phyloP scores from a whole-genome alignment of 2,888 invertebrate species.

The Erannis defoliaria region DNA sequence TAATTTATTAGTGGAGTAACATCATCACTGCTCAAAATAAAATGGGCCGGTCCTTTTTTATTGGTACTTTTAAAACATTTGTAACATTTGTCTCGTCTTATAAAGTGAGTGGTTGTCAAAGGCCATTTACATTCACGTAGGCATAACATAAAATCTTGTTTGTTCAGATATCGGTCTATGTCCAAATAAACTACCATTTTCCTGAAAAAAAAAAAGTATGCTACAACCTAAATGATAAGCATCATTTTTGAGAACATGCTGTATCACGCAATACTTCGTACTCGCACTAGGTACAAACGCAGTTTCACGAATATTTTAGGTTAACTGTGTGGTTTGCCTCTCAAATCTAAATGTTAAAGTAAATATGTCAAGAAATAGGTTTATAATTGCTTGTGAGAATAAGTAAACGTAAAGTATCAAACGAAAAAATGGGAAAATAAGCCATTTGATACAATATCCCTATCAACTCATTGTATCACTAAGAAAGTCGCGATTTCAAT shows the following conservation, averaged over 20 bases:
- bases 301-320: constrained; percentile 16
- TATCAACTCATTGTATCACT: constrained; percentile 15
- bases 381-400: constrained; percentile 13
- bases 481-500: constrained; percentile 15
- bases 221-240: constrained; percentile 13
- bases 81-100: constrained; percentile 15
- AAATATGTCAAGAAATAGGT: constrained; percentile 14
- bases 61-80: constrained; percentile 16
- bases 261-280: constrained; percentile 15
- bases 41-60: constrained; percentile 15
- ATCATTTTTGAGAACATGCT: constrained; percentile 16
- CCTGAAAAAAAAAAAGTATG: constrained; percentile 13
- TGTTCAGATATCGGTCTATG: constrained; percentile 13
- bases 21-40: constrained; percentile 15
- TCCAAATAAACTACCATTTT: constrained; percentile 14
- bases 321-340: constrained; percentile 12
- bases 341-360: constrained; percentile 13
- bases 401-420: constrained; percentile 14
- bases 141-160: constrained; percentile 14
- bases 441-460: constrained; percentile 13
- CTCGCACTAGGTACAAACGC: constrained; percentile 16
- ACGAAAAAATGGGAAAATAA: constrained; percentile 16
- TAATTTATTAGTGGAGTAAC: constrained; percentile 15
- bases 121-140: constrained; percentile 15
- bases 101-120: constrained; percentile 15